Base-by-base conservation (phyloP, 1,140 invertebrate genomes). In the Diachasmimorpha longicaudata region DNA sequence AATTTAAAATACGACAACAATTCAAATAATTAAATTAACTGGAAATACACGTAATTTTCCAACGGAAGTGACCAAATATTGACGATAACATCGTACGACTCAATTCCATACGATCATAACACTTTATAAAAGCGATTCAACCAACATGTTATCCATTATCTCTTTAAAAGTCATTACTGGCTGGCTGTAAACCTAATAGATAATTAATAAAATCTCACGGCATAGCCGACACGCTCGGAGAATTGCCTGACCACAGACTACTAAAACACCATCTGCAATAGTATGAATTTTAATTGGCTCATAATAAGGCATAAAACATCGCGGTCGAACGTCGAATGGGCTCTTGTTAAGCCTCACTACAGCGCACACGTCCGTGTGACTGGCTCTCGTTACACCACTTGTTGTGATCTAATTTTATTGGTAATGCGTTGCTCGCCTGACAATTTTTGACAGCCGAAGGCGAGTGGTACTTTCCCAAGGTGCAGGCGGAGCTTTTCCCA, bases 151-250 rank as follows among this genome's bases (percentile, higher is more conserved):
- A 72, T 75, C 52, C 13, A 46, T 75, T 72, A 72, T 75, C 52
- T 58, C 74, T 58, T 42, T 21, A 37, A 58, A 55, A 70, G 66
- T 58, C 58, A 75, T 75, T 63, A 63, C 19, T 23, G 2, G 4
- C 14, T 70, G 74, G 69, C 58, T 55, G 48, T 70, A 55, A 75
- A 55, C 52, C 44, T 75, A 75, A 75, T 58, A 37, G 68, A 19
- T 75, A 75, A 75, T 75, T 75, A 63, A 75, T 75, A 75, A 58
- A 75, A 75, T 75, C 42, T 13, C 46, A 37, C 58, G 14, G n/a
- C 58, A 58, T 31, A n/a, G 10, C 25, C 25, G 46, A 52, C 73
- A 52, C 73, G 55, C 58, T 63, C 11, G 14, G 58, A n/a, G 58
- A 14, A 63, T 9, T 63, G 58, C 31, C 23, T 10, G 14, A 63